phyloP scores from a whole-genome alignment of 2,113 vertebrate genomes.

The Pomatostomus ruficeps region DNA sequence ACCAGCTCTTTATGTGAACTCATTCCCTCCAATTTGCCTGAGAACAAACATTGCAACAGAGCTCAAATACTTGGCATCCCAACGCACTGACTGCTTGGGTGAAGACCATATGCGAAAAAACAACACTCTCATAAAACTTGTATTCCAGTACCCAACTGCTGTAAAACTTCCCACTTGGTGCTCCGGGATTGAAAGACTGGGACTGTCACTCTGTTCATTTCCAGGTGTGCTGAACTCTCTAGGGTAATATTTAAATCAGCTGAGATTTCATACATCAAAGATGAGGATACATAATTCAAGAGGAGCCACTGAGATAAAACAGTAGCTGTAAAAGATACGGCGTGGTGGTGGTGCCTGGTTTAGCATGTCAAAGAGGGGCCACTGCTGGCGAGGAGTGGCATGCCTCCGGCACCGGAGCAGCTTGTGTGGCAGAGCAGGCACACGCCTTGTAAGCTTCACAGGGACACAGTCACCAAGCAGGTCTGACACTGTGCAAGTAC shows the following conservation, averaged over 20 bases:
- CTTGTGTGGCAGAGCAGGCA: background rate
- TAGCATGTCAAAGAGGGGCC: slow-evolving; percentile 2
- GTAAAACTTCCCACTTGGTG: background rate
- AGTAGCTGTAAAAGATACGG: slow-evolving; percentile 6
- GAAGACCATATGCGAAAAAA: background rate
- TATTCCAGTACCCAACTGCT: background rate
- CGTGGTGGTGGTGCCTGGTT: background rate
- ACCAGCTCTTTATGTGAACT: background rate
- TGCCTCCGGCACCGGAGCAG: accelerated
- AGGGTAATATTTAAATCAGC: slow-evolving; percentile 58
- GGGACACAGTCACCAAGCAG: background rate
- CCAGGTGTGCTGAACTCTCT: slow-evolving; percentile 44
- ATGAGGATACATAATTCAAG: slow-evolving; percentile 60
- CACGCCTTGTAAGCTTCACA: background rate
- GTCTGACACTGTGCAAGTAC: background rate
- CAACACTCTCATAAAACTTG: background rate
- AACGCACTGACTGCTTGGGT: background rate
- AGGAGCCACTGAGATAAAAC: slow-evolving; percentile 41
- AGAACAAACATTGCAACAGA: background rate
- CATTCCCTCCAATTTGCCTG: background rate
- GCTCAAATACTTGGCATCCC: background rate
- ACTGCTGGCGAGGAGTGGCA: background rate
- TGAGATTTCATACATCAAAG: slow-evolving; percentile 59
- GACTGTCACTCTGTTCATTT: background rate
- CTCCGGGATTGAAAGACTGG: background rate